Conservation (phyloP, 2,113 vertebrate genomes). For the Phaethornis superciliosus region DNA sequence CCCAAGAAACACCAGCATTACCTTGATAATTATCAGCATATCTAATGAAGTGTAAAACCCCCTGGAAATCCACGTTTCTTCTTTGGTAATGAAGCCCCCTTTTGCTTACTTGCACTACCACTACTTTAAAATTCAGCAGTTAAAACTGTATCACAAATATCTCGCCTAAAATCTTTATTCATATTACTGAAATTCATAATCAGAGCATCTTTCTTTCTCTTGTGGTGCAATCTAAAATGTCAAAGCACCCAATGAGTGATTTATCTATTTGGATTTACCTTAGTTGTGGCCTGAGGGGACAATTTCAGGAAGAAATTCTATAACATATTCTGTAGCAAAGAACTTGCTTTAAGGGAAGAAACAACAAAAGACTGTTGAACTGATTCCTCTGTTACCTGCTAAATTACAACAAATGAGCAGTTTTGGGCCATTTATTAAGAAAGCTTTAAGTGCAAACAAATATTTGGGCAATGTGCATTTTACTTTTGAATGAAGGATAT, state of each 20-base stretch:
- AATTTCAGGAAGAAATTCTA: slow-evolving; percentile 22
- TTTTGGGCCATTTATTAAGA: background rate
- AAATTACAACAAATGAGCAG: background rate
- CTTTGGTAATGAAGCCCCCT: background rate
- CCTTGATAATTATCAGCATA: background rate
- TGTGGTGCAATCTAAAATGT: background rate
- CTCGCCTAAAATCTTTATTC: background rate
- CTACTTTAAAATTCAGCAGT: background rate
- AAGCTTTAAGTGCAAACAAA: background rate
- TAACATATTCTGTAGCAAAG: slow-evolving; percentile 9
- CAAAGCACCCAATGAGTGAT: background rate
- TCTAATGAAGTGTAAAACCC: slow-evolving; percentile 21
- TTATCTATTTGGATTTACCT: slow-evolving; percentile 30
- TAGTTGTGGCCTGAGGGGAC: slow-evolving; percentile 2
- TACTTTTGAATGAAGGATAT: background rate
- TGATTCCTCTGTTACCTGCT: background rate
- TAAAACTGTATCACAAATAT: background rate
- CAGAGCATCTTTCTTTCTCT: slow-evolving; percentile 2
- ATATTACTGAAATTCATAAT: background rate
- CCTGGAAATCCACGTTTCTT: background rate
- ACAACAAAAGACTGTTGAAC: background rate
- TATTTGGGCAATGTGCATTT: background rate
- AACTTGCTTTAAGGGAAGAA: slow-evolving; percentile 19
- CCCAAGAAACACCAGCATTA: background rate
- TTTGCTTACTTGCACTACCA: background rate